Evolutionary conservation across 2,888 invertebrate species (phyloP).

Genomic region (Luperina testacea): DNA sequence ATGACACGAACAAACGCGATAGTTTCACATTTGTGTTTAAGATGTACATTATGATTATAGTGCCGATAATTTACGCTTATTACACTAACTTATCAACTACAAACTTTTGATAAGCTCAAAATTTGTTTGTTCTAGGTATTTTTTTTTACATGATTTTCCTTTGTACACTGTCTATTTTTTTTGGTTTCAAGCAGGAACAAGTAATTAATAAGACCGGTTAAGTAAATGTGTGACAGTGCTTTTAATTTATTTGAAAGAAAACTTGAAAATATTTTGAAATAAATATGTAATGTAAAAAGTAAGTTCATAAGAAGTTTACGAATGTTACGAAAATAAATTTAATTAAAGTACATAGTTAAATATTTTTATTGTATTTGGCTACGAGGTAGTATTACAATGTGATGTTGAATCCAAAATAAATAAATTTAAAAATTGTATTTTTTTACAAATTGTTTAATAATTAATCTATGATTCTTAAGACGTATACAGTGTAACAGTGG

Average conservation of each 20-base stretch:
- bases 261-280: conserved; percentile 28
- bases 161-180: conserved; percentile 72
- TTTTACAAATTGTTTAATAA: conserved; percentile 24
- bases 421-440: conserved; percentile 6
- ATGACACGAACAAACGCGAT: conserved; percentile 48
- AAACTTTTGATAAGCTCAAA: conserved; percentile 67
- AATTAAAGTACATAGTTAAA: conserved; percentile 16
- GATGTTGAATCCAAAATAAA: conserved; percentile 43
- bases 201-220: conserved; percentile 55
- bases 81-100: conserved; percentile 60
- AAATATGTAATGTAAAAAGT: conserved; percentile 10
- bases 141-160: conserved; percentile 62
- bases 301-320: conserved; percentile 4
- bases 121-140: conserved; percentile 72
- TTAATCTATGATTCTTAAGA: conserved; percentile 28
- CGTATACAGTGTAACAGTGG: conserved; percentile 39
- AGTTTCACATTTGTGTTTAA: conserved; percentile 40
- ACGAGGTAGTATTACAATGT: conserved; percentile 56
- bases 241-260: conserved; percentile 25
- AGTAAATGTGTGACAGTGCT: conserved; percentile 50
- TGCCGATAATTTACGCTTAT: conserved; percentile 46
- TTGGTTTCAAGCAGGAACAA: conserved; percentile 79
- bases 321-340: conserved; percentile 19
- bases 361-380: conserved; percentile 50
- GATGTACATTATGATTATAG: conserved; percentile 46